Conservation (phyloP, 2,888 invertebrate species). For the Pseudococcus viburni region DNA sequence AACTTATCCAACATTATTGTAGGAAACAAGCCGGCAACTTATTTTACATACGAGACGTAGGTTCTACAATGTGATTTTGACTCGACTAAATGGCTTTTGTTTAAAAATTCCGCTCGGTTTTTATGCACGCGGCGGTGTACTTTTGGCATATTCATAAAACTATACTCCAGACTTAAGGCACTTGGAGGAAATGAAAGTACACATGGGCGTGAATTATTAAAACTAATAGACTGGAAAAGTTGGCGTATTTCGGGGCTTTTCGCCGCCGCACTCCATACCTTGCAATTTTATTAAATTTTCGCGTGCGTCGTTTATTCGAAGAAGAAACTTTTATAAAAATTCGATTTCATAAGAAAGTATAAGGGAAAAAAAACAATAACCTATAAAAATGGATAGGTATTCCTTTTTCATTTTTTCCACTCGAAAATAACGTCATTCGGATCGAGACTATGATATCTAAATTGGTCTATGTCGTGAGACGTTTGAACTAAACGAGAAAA, state of each 20-base stretch:
- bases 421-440: neutral
- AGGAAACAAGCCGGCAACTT: neutral
- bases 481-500: neutral
- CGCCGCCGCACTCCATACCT: neutral
- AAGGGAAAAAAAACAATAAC: neutral
- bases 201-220: constrained; percentile 22
- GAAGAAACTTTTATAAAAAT: constrained; percentile 19
- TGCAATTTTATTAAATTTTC: constrained; percentile 36
- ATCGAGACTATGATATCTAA: constrained; percentile 28
- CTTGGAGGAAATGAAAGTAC: constrained; percentile 14
- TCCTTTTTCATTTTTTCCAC: neutral
- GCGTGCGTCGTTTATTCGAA: neutral
- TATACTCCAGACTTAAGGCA: neutral
- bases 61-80: neutral
- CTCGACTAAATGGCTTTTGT: neutral
- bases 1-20: neutral
- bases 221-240: constrained; percentile 10
- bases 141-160: constrained; percentile 23
- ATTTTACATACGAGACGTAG: neutral
- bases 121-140: neutral
- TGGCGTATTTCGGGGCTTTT: neutral
- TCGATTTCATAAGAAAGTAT: neutral
- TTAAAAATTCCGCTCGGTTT: neutral
- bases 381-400: neutral
- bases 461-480: constrained; percentile 51